Base-by-base conservation (phyloP, 2,113 vertebrate species). In the Marcusenius ussheri region DNA sequence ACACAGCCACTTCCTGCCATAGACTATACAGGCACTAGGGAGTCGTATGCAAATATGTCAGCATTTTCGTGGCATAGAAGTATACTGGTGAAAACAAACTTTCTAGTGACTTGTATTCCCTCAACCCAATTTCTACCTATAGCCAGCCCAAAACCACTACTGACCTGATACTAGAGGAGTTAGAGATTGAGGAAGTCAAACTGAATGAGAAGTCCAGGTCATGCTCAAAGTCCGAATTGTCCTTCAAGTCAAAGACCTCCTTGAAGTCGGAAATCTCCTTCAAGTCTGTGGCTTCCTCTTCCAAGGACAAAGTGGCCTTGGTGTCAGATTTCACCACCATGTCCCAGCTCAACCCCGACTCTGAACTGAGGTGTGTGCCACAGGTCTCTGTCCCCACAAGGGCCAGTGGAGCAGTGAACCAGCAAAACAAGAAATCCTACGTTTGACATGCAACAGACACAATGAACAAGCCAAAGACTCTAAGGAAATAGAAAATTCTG, bases 181-280 rank as follows among this genome's bases (percentile, higher is more conserved):
- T 7, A 5, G 11, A 85, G 21, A 39, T 35, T 6, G 39, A 39
- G 15, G 51, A 84, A 46, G 7, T 46, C 17, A 19, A 51, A 27
- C 66, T 50, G 21, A 77, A 47, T 27, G 9, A 39, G 1, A 42
- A 80, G 31, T 53, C 88, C 45, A 90, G 87, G 19, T 50, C 91
- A 8, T 93, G 92, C 50, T 77, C 92, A 0, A 88, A 90, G 31
- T 93, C 94, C 0, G 88, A 66, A 88, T 90, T 93, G 91, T 93
- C 93, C 51, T 92, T 93, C 53, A 93, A 94, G 10, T 93, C 93
- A 88, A 93, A 93, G 89, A 4, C 93, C 31, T 94, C 94, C 7
- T 93, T 93, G 0, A 58, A 94, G 3, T 95, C 95, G 0, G 94
- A 95, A 88, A 83, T 94, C 49, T 93, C 93, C 1, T 93, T 94